These are phyloP conservation scores for Oxyscelio sp. DNA, from an alignment of 2,888 invertebrate genomes.

Conservation along the genomic window DNA sequence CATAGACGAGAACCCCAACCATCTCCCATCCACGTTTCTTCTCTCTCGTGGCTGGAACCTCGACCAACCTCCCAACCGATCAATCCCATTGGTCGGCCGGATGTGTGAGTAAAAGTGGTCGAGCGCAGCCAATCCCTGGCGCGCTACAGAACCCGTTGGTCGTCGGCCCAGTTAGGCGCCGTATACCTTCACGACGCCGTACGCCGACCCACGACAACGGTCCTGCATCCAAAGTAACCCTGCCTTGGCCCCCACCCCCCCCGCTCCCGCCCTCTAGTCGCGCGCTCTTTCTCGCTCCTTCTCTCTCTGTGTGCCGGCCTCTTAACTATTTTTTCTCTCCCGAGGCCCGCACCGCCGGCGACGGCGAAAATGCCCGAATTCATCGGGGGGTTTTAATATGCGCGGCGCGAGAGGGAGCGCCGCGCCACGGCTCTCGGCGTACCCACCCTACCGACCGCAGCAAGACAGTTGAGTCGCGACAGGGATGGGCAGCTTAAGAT, in stretches of 20 bases:
- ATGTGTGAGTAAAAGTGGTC: constrained; percentile 38
- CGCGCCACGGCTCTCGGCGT: too few species aligned
- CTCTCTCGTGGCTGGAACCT: too few species aligned
- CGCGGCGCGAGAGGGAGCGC: constrained; percentile 18
- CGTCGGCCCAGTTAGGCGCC: constrained; percentile 46
- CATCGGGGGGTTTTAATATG: constrained; percentile 40
- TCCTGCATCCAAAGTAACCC: constrained; percentile 58
- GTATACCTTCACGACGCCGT: constrained; percentile 43
- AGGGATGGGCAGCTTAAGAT: too few species aligned
- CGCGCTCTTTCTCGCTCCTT: too few species aligned
- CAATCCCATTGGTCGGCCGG: not conserved
- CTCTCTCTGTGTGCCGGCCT: constrained; percentile 87
- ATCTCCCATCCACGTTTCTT: too few species aligned
- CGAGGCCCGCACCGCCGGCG: constrained; percentile 81
- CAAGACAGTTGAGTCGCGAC: too few species aligned
- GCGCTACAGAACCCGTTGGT: constrained; percentile 1
- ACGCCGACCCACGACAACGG: constrained; percentile 47
- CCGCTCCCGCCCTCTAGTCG: constrained; percentile 86
- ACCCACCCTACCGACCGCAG: too few species aligned
- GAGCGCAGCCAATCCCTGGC: constrained; percentile 9
- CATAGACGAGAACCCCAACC: too few species aligned
- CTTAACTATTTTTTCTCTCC: constrained; percentile 87
- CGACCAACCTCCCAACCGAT: too few species aligned
- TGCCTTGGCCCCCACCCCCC: constrained; percentile 85
- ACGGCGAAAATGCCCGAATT: constrained; percentile 73